These are phyloP conservation scores for Strigamia maritima DNA, from an alignment of 2,888 invertebrate genomes.

Conservation along the genomic window DNA sequence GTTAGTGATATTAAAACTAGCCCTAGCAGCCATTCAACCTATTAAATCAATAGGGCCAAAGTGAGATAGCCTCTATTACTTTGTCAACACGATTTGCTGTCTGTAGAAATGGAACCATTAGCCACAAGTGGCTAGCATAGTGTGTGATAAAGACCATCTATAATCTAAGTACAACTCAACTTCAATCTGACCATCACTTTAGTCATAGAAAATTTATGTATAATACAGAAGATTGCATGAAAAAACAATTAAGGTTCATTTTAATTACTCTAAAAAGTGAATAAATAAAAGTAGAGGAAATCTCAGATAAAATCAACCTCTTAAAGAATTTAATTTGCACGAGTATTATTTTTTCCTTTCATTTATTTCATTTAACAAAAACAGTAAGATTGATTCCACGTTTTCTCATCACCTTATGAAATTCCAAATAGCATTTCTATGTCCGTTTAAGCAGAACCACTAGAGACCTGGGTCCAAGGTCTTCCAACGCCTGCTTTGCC, in stretches of 20 bases:
- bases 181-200: conserved; percentile 4
- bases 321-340: not conserved
- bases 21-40: not conserved
- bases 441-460: conserved; percentile 4
- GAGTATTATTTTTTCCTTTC: too few species aligned
- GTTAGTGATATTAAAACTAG: not conserved
- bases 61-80: conserved; percentile 4
- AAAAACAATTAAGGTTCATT: not conserved
- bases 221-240: too few species aligned
- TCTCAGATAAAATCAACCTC: not conserved
- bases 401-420: conserved; percentile 4
- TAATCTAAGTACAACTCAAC: conserved; percentile 4
- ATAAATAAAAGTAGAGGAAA: not conserved
- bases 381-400: not conserved
- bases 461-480: not conserved
- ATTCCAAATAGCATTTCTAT: not conserved
- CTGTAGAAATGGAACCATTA: conserved; percentile 4
- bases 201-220: not conserved
- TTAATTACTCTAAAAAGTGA: not conserved
- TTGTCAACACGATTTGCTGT: conserved; percentile 1
- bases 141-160: not conserved
- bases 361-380: not conserved
- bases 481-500: not conserved
- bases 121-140: not conserved
- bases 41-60: conserved; percentile 4